Evolutionary conservation across 1,140 invertebrate genomes (phyloP).

Genomic region (Hermetia illucens): DNA sequence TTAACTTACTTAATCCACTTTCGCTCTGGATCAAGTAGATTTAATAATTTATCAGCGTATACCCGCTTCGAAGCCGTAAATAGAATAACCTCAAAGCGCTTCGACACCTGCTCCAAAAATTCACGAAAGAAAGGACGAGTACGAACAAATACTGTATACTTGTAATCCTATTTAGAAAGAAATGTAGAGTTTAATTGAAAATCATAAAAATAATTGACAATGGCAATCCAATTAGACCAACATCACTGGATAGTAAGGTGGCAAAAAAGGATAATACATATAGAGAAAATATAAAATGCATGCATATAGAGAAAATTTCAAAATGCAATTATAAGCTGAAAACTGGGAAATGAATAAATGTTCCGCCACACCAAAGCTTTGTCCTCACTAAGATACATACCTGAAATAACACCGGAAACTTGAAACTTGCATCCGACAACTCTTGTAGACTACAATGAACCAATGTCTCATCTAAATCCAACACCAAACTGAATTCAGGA

Average conservation of each 20-base stretch:
- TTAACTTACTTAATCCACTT: conserved; percentile 68
- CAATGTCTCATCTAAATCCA: conserved; percentile 76
- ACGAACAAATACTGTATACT: conserved; percentile 70
- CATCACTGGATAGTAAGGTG: too few relatives aligned
- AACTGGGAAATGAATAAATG: too few relatives aligned
- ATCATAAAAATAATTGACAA: background rate
- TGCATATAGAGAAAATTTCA: too few relatives aligned
- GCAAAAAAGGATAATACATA: too few relatives aligned
- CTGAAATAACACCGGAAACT: conserved; percentile 90
- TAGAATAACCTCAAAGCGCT: conserved; percentile 86
- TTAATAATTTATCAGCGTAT: conserved; percentile 89
- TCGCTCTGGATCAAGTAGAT: conserved; percentile 79
- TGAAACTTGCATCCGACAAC: conserved; percentile 80
- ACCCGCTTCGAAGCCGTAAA: conserved; percentile 94
- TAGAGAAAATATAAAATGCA: too few relatives aligned
- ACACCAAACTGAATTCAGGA: conserved; percentile 80
- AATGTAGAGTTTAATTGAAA: background rate
- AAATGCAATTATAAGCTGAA: too few relatives aligned
- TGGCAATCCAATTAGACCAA: background rate
- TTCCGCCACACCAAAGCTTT: too few relatives aligned
- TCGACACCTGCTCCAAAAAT: conserved; percentile 81
- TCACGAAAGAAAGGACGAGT: conserved; percentile 83
- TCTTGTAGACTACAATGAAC: conserved; percentile 92
- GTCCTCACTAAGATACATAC: conserved; percentile 23
- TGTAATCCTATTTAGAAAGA: conserved; percentile 22